phyloP scores from a whole-genome alignment of 2,888 invertebrate species.

The Timandra comae region DNA sequence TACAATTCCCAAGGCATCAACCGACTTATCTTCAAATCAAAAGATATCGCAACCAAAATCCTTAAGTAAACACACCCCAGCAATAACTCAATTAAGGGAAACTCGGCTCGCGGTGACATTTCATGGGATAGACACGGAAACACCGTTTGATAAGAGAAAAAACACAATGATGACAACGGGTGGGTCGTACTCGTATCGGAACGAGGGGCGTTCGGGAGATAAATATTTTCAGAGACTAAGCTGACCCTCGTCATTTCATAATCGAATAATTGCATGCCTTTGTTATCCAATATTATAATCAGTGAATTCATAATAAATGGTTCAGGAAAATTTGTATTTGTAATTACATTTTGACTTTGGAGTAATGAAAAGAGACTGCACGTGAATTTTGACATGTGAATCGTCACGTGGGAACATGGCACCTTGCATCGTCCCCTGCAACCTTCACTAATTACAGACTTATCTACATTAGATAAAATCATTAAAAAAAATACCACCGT shows the following conservation, averaged over 20 bases:
- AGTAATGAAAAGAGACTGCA: constrained; percentile 17
- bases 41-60: constrained; percentile 45
- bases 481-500: constrained; percentile 51
- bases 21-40: too few relatives aligned
- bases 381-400: too few relatives aligned
- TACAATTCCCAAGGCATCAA: too few relatives aligned
- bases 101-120: constrained; percentile 43
- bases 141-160: constrained; percentile 36
- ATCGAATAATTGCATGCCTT: constrained; percentile 63
- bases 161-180: constrained; percentile 35
- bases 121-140: constrained; percentile 32
- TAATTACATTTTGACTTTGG: background rate
- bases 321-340: background rate
- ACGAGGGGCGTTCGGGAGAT: constrained; percentile 40
- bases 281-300: constrained; percentile 40
- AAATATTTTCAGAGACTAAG: constrained; percentile 47
- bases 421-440: constrained; percentile 45
- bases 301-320: background rate
- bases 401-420: constrained; percentile 54
- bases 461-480: constrained; percentile 66
- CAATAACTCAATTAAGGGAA: constrained; percentile 71
- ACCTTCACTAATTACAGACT: constrained; percentile 63
- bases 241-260: constrained; percentile 57
- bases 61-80: constrained; percentile 47
- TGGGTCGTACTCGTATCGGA: too few relatives aligned